Evolutionary conservation across 53 echinoderm and acorn worm species (phyloP), one percentile per base, ranked within the genome.

Genomic region (Stichopus horrens): DNA sequence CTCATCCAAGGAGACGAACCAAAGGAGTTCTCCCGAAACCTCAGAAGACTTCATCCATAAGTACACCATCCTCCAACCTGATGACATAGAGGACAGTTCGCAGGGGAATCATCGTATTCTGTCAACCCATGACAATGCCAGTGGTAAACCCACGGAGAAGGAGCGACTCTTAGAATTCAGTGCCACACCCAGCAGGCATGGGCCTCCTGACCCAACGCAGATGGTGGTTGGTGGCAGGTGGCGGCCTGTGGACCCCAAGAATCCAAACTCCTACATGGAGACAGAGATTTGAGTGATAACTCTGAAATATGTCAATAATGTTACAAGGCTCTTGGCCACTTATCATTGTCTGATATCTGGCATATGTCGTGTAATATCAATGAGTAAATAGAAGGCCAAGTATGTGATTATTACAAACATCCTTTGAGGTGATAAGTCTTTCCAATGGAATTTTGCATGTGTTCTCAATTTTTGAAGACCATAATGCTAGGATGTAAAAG

Each of bases 211-310:
- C 51, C 10, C 37, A 10, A 59, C 67, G 5, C 85, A 85, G 58
- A 85, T 67, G 7, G 65, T 37, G 1, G 81, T 5, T 55, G 53
- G 67, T 13, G 63, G 11, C 52, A 53, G 85, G 52, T 85, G 85
- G 85, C 85, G n/a, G 60, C 37, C 85, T 6, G 68, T 66, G 51
- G 85, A 67, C 23, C 65, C 67, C 13, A 85, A 85, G 21, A 85
- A 66, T 66, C 65, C 85, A 63, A 85, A 85, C 37, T 67, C 85
- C 7, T 85, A 85, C 67, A 85, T 85, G 85, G 85, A 85, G 66
- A 85, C 85, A 10, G 85, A 85, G 65, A 85, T 85, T 67, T 85
- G 51, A 66, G 16, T 8, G 7, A 37, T 37, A 8, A 53, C 22
- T 52, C 55, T 7, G 68, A n/a, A 37, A 37, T 37, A 37, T 37